Percentiles rank a stretch among this genome's conserved stretches.
phyloP scores from a whole-genome alignment of 2,797 vertebrate species.

The Ptychadena robeensis region DNA sequence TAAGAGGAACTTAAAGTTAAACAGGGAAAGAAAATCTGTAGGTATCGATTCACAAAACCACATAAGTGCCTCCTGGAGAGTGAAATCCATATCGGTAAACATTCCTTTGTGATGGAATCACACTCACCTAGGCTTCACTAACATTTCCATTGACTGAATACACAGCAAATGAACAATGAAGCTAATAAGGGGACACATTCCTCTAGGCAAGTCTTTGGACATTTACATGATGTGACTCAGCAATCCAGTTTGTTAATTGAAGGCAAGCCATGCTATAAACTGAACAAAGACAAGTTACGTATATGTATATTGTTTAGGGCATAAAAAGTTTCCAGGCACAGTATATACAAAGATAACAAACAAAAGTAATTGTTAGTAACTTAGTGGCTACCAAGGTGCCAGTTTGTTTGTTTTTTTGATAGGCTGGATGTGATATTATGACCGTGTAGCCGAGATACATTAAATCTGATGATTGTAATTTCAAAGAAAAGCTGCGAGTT shows the following conservation, averaged over 20 bases:
- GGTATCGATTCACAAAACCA: slow-evolving; percentile 19
- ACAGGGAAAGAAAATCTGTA: neutral
- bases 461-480: no score
- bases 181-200: neutral
- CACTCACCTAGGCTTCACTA: slow-evolving; percentile 16
- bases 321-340: slow-evolving; percentile 19
- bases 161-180: slow-evolving; percentile 9
- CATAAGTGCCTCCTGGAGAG: slow-evolving; percentile 35
- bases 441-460: no score
- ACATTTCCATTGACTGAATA: slow-evolving; percentile 24
- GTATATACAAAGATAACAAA: neutral
- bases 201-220: neutral
- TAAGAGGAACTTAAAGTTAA: neutral
- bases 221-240: neutral
- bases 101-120: slow-evolving; percentile 34
- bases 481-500: no score
- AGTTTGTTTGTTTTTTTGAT: neutral
- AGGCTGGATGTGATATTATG: neutral
- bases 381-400: neutral
- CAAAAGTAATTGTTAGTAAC: neutral
- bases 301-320: neutral
- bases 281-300: no score
- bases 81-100: slow-evolving; percentile 29
- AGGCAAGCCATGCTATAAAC: slow-evolving; percentile 2
- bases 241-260: neutral